Evolutionary conservation across 2,113 vertebrate genomes (phyloP).

Genomic region (Xyrauchen texanus): DNA sequence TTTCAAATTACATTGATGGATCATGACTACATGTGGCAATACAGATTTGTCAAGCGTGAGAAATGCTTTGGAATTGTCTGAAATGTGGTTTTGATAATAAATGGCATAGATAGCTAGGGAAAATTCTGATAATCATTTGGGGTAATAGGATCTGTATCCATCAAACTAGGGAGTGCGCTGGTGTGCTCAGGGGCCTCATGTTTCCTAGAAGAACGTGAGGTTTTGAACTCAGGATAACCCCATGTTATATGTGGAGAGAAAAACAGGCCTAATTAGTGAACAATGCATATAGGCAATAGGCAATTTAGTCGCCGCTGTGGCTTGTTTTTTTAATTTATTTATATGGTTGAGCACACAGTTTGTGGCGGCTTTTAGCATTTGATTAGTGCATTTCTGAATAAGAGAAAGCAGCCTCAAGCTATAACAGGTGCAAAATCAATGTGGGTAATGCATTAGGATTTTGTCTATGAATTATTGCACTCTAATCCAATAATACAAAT

Average conservation of each 20-base stretch:
- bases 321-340: slow-evolving; percentile 4
- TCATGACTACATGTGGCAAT: slow-evolving; percentile 65
- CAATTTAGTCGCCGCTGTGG: neutral
- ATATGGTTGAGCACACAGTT: neutral
- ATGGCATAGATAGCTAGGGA: slow-evolving; percentile 64
- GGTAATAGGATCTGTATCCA: slow-evolving; percentile 73
- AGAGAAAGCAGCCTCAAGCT: neutral
- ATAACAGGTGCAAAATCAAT: neutral
- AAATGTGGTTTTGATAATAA: slow-evolving; percentile 63
- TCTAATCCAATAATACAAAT: neutral
- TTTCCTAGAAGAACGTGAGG: slow-evolving; percentile 28
- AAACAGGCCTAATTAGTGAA: slow-evolving; percentile 39
- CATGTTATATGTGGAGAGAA: slow-evolving; percentile 11
- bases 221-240: slow-evolving; percentile 47
- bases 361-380: neutral
- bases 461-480: neutral
- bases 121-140: slow-evolving; percentile 72
- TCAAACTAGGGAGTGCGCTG: slow-evolving; percentile 63
- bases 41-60: slow-evolving; percentile 64
- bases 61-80: slow-evolving; percentile 58
- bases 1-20: slow-evolving; percentile 76
- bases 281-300: neutral
- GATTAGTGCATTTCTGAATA: neutral
- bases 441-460: neutral
- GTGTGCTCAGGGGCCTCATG: slow-evolving; percentile 39